Conservation (phyloP, 2,113 vertebrate genomes). For the Tyrannus savana region DNA sequence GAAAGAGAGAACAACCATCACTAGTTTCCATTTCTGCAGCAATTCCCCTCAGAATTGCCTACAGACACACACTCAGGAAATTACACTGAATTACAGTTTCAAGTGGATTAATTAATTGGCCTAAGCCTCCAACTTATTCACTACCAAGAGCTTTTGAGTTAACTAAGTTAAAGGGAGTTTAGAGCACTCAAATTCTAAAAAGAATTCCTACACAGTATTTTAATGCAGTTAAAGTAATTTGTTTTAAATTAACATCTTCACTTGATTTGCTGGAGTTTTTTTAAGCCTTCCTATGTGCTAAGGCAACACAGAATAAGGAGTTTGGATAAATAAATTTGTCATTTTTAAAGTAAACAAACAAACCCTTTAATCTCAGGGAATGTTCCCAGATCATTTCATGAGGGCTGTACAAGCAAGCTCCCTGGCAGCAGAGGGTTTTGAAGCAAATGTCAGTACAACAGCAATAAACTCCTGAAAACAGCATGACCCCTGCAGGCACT, state of each 20-base stretch:
- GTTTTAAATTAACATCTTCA: neutral
- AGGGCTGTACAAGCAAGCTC: neutral
- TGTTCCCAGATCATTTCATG: neutral
- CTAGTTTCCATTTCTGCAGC: neutral
- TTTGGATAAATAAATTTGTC: neutral
- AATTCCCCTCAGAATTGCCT: neutral
- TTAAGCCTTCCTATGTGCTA: neutral
- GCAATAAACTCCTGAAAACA: neutral
- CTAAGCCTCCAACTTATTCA: neutral
- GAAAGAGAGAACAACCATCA: neutral
- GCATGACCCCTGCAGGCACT: neutral
- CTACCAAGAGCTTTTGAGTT: neutral
- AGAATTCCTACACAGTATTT: neutral
- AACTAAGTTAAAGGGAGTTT: neutral
- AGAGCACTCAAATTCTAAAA: neutral
- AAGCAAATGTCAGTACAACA: neutral
- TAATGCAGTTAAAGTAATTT: neutral
- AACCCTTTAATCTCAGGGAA: neutral
- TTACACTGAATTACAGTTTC: neutral
- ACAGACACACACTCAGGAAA: neutral
- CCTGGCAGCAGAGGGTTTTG: too few species aligned
- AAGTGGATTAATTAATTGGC: slow-evolving; percentile 8
- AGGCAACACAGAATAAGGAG: neutral
- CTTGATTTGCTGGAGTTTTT: neutral
- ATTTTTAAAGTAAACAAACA: neutral